Evolutionary conservation across 2,113 vertebrate genomes (phyloP).

Genomic region (Ifrita kowaldi): DNA sequence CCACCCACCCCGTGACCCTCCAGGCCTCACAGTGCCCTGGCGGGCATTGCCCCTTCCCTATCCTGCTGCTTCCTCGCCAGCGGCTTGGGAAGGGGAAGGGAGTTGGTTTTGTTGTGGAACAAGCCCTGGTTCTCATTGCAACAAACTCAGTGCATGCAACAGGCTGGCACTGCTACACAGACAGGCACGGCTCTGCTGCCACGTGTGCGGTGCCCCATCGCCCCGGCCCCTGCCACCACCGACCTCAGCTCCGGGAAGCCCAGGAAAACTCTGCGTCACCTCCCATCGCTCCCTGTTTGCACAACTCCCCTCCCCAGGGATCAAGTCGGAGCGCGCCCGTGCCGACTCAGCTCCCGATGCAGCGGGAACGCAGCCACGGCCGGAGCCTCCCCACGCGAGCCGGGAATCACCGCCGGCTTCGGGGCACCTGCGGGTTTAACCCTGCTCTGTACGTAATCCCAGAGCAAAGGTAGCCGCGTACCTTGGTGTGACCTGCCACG

Average conservation of each 20-base stretch:
- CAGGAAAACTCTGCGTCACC: neutral
- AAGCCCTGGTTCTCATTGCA: rapidly evolving
- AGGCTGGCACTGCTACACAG: neutral
- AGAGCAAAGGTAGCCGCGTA: rapidly evolving
- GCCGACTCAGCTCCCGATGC: neutral
- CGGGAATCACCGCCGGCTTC: rapidly evolving
- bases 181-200: neutral
- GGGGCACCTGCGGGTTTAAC: neutral
- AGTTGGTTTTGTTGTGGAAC: neutral
- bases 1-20: neutral
- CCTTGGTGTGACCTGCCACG: rapidly evolving
- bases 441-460: rapidly evolving
- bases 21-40: rapidly evolving
- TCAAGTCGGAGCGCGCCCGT: neutral
- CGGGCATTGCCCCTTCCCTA: rapidly evolving
- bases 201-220: rapidly evolving
- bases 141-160: rapidly evolving
- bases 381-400: neutral
- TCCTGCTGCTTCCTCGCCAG: neutral
- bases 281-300: neutral
- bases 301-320: neutral
- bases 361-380: rapidly evolving
- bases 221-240: neutral
- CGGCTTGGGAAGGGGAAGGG: neutral
- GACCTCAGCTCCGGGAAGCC: neutral